phyloP scores from a whole-genome alignment of 2,797 vertebrate species.

The Sebastes elongatus region DNA sequence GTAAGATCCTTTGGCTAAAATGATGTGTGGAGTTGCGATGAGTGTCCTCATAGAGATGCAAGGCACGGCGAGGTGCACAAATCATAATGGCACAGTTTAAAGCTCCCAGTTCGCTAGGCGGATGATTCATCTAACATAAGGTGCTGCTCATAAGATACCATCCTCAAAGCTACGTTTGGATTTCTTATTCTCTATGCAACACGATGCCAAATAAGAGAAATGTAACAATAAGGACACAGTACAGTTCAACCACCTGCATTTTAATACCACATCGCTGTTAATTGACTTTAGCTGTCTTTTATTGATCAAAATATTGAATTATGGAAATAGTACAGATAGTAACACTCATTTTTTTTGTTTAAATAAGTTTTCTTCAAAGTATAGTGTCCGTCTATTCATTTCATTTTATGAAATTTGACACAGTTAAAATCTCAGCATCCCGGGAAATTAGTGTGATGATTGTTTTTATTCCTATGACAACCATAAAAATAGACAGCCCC shows the following conservation, averaged over 20 bases:
- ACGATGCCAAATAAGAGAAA: neutral
- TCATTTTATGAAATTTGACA: neutral
- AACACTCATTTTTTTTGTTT: neutral
- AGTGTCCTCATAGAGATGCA: conserved; percentile 13
- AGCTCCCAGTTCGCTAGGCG: conserved; percentile 7
- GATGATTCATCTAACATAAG: neutral
- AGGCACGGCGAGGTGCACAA: neutral
- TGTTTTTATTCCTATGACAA: neutral
- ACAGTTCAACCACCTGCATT: neutral
- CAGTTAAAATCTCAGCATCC: neutral
- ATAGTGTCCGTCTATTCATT: neutral
- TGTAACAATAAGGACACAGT: neutral
- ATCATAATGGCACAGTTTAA: conserved; percentile 20
- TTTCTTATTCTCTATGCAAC: neutral
- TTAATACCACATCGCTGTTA: neutral
- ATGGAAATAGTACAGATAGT: neutral
- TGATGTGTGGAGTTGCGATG: conserved; percentile 15
- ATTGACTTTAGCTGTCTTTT: neutral
- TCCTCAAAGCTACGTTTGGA: neutral
- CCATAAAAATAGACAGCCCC: neutral
- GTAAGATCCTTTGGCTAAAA: conserved; percentile 48
- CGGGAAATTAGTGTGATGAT: neutral
- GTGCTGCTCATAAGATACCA: neutral
- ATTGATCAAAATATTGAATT: neutral
- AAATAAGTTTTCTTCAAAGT: neutral